Conservation (phyloP, 2,888 invertebrate genomes). For the Apamea crenata region DNA sequence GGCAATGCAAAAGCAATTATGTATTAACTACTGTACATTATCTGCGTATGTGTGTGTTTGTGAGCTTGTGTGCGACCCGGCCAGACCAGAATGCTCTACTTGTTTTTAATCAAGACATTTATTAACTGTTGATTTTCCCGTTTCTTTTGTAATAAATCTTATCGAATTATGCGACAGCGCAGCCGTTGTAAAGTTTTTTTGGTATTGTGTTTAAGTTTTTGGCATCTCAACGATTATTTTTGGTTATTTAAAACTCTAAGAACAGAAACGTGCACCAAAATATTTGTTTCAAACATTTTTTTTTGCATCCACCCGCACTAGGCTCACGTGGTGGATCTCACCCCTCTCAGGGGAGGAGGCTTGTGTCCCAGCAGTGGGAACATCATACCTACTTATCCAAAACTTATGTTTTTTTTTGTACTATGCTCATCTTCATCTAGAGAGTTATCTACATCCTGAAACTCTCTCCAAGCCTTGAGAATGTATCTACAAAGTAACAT, state of each 20-base stretch:
- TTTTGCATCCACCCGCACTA: neutral
- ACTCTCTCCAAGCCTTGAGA: neutral
- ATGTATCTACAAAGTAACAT: neutral
- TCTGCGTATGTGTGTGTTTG: slow-evolving; percentile 17
- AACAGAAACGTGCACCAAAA: neutral
- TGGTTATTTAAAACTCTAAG: neutral
- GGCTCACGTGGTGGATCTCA: neutral
- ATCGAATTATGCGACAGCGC: slow-evolving; percentile 62
- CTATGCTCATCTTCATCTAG: neutral
- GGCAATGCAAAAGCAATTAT: slow-evolving; percentile 66
- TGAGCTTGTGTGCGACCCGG: slow-evolving; percentile 47
- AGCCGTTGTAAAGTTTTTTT: slow-evolving; percentile 7
- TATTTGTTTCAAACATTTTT: neutral
- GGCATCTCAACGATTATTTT: neutral
- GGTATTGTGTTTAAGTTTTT: neutral
- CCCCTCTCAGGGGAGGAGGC: neutral
- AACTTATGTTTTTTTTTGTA: neutral
- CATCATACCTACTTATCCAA: neutral
- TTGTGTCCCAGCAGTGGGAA: neutral
- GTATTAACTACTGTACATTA: slow-evolving; percentile 54
- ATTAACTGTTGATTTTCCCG: slow-evolving; percentile 70
- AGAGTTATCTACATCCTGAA: neutral
- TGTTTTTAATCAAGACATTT: slow-evolving; percentile 73
- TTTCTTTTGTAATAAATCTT: slow-evolving; percentile 70
- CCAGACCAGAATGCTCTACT: slow-evolving; percentile 66